Base-by-base conservation (phyloP, 2,888 invertebrate species). In the Pristionchus entomophagus region DNA sequence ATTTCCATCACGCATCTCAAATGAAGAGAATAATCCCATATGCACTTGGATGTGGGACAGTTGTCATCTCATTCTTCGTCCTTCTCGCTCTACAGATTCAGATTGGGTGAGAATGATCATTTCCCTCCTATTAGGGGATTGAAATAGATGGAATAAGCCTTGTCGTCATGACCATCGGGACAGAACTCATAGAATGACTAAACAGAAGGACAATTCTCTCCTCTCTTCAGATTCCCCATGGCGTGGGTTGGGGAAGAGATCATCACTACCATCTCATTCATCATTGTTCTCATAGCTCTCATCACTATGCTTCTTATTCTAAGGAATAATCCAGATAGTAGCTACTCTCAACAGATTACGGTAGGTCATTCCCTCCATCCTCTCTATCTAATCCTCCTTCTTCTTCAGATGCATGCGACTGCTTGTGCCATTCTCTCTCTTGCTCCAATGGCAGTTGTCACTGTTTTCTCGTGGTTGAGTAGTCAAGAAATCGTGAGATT, bases 41-140 rank as follows among this genome's bases (percentile, higher is more conserved):
- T 84, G 65, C 65, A 3, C 1, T 84, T 26, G 83, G 83, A 62
- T 65, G 65, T 45, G 53, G 49, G n/a, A 65, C 65, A 8, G 83
- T 84, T 17, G 32, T 84, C 65, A 29, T 49, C 32, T 32, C 53
- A 8, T 65, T 84, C 65, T 49, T 84, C 35, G 65, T 65, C 22
- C 65, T 84, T 45, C 62, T 84, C 29, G 45, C n/a, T 22, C 65
- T 84, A 2, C 65, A 84, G 49, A 35, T 84, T 32, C 65, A 65
- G n/a, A 35, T 84, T 51, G 83, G 83, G 83, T 84, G 83, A 84
- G 83, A 62, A 19, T n/a, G n/a, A n/a, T n/a, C n/a, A n/a, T n/a
- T n/a, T n/a, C n/a, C n/a, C n/a, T n/a, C n/a, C n/a, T n/a, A n/a
- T n/a, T n/a, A n/a, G n/a, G 38, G 19, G 17, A 49, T 1, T 1